Evolutionary conservation across 2,797 vertebrate species (phyloP).

Genomic region (Acanthis flammea): DNA sequence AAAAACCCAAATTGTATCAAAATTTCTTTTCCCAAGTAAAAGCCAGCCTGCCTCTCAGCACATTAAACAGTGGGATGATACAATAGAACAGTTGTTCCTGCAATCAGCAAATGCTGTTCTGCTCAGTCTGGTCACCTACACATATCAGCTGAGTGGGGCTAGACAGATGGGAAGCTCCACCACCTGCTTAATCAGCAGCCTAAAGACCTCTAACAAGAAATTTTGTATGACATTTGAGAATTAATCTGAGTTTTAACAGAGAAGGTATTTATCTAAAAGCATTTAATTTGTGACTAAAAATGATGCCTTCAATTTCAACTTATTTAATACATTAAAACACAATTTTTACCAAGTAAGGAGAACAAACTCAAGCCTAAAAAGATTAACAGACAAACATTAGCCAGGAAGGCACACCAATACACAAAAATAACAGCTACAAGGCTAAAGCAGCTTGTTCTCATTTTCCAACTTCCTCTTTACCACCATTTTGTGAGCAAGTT

Average conservation of each 20-base stretch:
- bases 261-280: neutral
- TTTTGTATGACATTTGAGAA: neutral
- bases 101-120: neutral
- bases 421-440: neutral
- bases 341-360: neutral
- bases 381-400: neutral
- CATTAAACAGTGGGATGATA: neutral
- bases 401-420: neutral
- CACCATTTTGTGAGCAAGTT: neutral
- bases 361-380: neutral
- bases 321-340: neutral
- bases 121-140: slow-evolving; percentile 21
- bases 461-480: neutral
- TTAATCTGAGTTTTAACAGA: neutral
- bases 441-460: neutral
- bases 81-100: neutral
- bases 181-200: slow-evolving; percentile 21
- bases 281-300: neutral
- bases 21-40: neutral
- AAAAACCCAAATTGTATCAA: neutral
- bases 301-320: neutral
- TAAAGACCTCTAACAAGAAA: neutral
- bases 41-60: neutral
- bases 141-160: neutral
- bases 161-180: slow-evolving; percentile 20